phyloP scores from a whole-genome alignment of 2,113 vertebrate genomes.

The Tonatia bakeri region DNA sequence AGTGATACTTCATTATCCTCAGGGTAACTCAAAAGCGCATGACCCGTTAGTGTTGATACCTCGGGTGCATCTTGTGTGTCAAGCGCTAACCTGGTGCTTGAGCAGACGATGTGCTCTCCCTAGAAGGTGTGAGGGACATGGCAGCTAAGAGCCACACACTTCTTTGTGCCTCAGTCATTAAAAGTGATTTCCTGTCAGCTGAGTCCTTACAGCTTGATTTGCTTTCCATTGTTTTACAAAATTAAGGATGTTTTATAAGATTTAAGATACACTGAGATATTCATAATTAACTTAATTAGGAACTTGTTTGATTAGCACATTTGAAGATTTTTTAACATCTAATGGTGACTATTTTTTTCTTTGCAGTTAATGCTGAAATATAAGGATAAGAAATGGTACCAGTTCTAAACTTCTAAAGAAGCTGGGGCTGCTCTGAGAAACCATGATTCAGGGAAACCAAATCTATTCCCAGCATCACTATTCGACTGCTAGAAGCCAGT shows the following conservation, averaged over 20 bases:
- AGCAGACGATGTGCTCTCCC: too few relatives aligned
- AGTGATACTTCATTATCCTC: neutral
- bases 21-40: neutral
- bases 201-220: neutral
- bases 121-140: neutral
- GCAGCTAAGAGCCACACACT: neutral
- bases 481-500: slow-evolving; percentile 74
- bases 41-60: neutral
- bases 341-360: slow-evolving; percentile 50
- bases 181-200: neutral
- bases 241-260: neutral
- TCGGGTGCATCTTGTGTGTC: neutral
- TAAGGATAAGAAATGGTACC: slow-evolving; percentile 99
- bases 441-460: slow-evolving; percentile 78
- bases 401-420: slow-evolving; percentile 87
- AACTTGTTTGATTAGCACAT: neutral
- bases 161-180: neutral
- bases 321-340: neutral
- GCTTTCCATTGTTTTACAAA: slow-evolving; percentile 9
- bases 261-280: slow-evolving; percentile 26
- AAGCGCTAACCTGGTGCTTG: neutral
- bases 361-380: slow-evolving; percentile 97
- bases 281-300: neutral
- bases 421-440: slow-evolving; percentile 74
- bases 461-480: slow-evolving; percentile 77